phyloP scores from a whole-genome alignment of 2,888 invertebrate species.

The Bhutanitis thaidina region DNA sequence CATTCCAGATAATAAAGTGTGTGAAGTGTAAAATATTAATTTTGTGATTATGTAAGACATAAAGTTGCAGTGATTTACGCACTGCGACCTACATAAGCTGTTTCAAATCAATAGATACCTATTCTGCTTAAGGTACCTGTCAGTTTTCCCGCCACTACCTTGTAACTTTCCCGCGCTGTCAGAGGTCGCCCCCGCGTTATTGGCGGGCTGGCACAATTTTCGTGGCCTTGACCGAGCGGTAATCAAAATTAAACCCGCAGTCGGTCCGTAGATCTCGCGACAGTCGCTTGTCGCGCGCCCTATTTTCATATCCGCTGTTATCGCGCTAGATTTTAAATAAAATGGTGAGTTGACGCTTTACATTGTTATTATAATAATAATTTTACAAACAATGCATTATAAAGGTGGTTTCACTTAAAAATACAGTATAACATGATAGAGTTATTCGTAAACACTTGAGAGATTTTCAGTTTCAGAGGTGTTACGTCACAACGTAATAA shows the following conservation, averaged over 20 bases:
- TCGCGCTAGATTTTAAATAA: constrained; percentile 45
- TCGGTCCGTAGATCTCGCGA: constrained; percentile 54
- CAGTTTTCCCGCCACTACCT: constrained; percentile 26
- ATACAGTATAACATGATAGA: not conserved
- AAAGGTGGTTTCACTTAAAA: constrained; percentile 1
- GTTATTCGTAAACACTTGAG: not conserved
- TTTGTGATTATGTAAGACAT: too few relatives aligned
- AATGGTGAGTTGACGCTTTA: constrained; percentile 55
- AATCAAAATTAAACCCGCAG: constrained; percentile 48
- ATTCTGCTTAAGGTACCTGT: constrained; percentile 4
- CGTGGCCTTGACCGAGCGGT: constrained; percentile 62
- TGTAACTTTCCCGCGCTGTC: constrained; percentile 60
- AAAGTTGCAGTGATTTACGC: too few relatives aligned
- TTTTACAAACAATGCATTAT: not conserved
- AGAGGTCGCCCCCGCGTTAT: constrained; percentile 44
- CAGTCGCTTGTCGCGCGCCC: constrained; percentile 29
- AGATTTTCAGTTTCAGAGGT: constrained; percentile 12
- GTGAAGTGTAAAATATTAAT: too few relatives aligned
- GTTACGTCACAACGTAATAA: constrained; percentile 18
- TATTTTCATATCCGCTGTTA: constrained; percentile 23
- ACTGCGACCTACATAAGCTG: constrained; percentile 3
- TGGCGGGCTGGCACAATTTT: constrained; percentile 67
- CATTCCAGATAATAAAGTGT: too few relatives aligned
- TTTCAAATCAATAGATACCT: constrained; percentile 12
- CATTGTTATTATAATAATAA: not conserved